Evolutionary conservation across 1,140 invertebrate genomes (phyloP), one percentile per base, ranked within the genome.

Genomic region (Calosoma granatense): DNA sequence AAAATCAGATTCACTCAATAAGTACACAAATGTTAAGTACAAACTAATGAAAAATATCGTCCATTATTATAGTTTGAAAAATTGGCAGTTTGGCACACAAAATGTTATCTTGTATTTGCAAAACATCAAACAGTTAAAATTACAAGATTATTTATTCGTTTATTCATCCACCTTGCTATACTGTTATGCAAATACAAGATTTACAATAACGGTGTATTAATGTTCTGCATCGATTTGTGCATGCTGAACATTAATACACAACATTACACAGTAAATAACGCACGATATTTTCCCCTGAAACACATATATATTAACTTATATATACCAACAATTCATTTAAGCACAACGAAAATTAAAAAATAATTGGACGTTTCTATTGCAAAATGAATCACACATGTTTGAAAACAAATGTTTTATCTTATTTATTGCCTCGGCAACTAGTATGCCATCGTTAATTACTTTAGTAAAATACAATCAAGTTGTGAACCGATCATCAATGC

Each of bases 21-120:
- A 47, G 41, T 47, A 47, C 41, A 47, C 17, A 47, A 36, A 47
- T 17, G 17, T 47, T 47, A 47, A 47, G 41, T 47, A 47, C 41
- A n/a, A n/a, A n/a, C n/a, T n/a, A 47, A 17, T 47, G 17, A 12
- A 4, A 17, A 9, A 47, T 17, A 17, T 47, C 15, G 4, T 47
- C 6, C 17, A 47, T 47, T 47, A 47, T 47, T 17, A 11, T 47
- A 6, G n/a, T 47, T 47, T 11, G 3, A 47, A n/a, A n/a, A n/a
- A n/a, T n/a, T 47, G 3, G 4, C 6, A 47, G 17, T 47, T 47
- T 47, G 41, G 41, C 41, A 47, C 41, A 47, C 4, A 9, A 36
- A 36, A 4, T 12, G 4, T 47, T 47, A 17, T 12, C 17, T 17
- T 47, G 17, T 11, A 4, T 12, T 11, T 47, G 15, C 41, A 47